phyloP scores from a whole-genome alignment of 2,888 invertebrate genomes.

The Agrochola lychnidis region DNA sequence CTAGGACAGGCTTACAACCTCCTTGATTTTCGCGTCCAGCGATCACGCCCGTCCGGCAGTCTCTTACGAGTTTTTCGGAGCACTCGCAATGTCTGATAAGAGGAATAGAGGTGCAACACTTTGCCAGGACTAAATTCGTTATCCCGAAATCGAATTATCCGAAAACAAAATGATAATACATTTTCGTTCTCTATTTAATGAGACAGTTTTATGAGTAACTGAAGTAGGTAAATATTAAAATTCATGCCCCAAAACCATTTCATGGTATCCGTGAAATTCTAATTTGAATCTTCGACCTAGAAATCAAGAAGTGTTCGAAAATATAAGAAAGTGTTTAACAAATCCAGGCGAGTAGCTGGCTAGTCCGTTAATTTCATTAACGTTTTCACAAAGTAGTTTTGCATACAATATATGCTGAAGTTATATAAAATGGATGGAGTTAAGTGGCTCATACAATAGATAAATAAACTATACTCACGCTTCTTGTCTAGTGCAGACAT shows the following conservation, averaged over 20 bases:
- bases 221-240: not conserved
- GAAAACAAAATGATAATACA: not conserved
- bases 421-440: not conserved
- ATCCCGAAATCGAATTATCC: not conserved
- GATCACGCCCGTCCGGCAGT: too few species aligned
- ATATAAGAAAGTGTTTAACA: not conserved
- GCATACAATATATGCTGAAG: not conserved
- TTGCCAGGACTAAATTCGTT: not conserved
- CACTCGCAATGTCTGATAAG: not conserved
- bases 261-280: slow-evolving; percentile 3
- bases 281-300: not conserved
- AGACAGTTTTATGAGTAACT: not conserved
- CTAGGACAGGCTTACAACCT: too few species aligned
- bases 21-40: too few species aligned
- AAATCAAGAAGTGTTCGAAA: not conserved
- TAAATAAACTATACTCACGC: slow-evolving; percentile 67
- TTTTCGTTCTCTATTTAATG: not conserved
- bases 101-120: not conserved
- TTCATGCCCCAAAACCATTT: slow-evolving; percentile 13
- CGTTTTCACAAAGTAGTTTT: not conserved
- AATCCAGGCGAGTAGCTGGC: not conserved
- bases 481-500: slow-evolving; percentile 94
- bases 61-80: too few species aligned
- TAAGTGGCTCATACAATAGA: not conserved
- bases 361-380: too few species aligned